Evolutionary conservation across 2,888 invertebrate genomes (phyloP), one percentile per base, ranked within the genome.

Genomic region (Perizoma flavofasciatum): DNA sequence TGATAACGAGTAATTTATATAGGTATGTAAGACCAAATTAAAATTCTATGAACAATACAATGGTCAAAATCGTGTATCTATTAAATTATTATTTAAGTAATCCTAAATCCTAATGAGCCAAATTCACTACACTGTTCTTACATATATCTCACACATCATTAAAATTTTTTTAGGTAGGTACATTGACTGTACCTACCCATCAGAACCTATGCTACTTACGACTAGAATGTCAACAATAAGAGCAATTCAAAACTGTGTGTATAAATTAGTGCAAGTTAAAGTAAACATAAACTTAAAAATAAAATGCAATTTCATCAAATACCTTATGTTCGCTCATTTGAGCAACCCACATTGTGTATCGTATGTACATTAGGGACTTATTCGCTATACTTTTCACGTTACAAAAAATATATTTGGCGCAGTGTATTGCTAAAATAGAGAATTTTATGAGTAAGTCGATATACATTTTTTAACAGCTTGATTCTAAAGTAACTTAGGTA

Each of bases 221-320:
- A 87, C 87, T 85, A 86, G 87, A 85, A 79, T 81, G 79, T 69
- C 69, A 78, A 74, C 68, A 63, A 62, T 62, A 64, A 56, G 59
- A 66, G 53, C 53, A 57, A 53, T 54, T 53, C n/a, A 50, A 59
- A 61, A 57, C 11, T 57, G 48, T 54, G 54, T 22, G 49, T 47
- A 22, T 45, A 58, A 58, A 43, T 48, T 55, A 58, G 59, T 55
- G 53, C 61, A 44, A 49, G 11, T 43, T 34, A 49, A 51, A 47
- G 48, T 49, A 35, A 50, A 53, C 11, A 37, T 22, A 41, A 50
- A 43, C 33, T 39, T 49, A 32, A 40, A 55, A 52, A 6, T 10
- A 49, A 68, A 68, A 61, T 61, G 64, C 59, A 59, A 49, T 55
- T 51, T 52, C 44, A 43, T 48, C 52, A 33, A 34, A 34, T 8